Conservation (phyloP, 2,888 invertebrate species). For the Heliconius erato region DNA sequence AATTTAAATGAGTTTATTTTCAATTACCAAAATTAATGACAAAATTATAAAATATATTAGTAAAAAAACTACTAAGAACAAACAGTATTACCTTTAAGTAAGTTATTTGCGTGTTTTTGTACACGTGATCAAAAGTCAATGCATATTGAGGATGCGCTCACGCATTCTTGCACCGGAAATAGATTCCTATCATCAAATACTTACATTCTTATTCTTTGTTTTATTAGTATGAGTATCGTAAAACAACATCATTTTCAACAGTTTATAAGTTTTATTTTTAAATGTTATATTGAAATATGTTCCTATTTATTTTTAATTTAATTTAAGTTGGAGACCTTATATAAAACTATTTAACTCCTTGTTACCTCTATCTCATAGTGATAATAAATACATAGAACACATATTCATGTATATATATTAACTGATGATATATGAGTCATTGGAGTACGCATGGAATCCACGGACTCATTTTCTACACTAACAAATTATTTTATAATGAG, state of each 20-base stretch:
- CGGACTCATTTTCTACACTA: no score
- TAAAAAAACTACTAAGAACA: not conserved
- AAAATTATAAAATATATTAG: no score
- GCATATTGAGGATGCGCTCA: conserved; percentile 33
- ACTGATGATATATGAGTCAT: no score
- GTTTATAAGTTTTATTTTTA: not conserved
- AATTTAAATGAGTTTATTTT: no score
- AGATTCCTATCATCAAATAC: conserved; percentile 33
- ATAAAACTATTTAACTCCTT: not conserved
- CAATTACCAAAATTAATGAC: no score
- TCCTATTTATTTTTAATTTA: not conserved
- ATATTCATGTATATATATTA: not conserved
- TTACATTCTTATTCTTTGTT: conserved; percentile 23
- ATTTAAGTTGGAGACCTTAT: not conserved
- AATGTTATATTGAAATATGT: not conserved
- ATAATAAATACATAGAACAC: not conserved
- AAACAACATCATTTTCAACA: conserved; percentile 8
- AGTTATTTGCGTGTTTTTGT: conserved; percentile 1
- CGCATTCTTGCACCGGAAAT: conserved; percentile 39
- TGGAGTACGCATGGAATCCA: no score
- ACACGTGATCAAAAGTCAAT: not conserved
- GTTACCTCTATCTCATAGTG: not conserved
- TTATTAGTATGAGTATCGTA: conserved; percentile 17
- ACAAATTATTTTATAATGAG: no score
- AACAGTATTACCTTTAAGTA: not conserved